These are phyloP conservation scores for Apolygus lucorum DNA, from an alignment of 1,140 invertebrate genomes.

Conservation along the genomic window DNA sequence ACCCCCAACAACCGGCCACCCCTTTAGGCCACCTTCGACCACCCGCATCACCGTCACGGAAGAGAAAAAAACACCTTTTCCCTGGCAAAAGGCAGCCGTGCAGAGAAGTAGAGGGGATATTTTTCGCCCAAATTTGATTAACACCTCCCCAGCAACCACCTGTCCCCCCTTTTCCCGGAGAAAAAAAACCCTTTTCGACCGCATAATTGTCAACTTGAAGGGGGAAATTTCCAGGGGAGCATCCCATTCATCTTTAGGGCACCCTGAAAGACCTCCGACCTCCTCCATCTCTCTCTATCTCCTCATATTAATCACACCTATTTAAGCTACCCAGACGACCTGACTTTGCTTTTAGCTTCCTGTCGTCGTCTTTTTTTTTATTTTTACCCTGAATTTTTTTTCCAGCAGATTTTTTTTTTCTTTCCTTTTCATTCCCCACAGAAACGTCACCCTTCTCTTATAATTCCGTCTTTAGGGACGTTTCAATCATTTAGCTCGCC, in stretches of 20 bases:
- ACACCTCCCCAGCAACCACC: no score
- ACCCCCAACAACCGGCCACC: no score
- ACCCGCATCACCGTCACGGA: no score
- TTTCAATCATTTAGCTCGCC: neutral
- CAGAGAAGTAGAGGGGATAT: no score
- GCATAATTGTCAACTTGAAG: neutral
- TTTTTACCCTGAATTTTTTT: neutral
- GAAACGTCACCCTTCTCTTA: neutral
- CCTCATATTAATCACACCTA: neutral
- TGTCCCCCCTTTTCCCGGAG: neutral
- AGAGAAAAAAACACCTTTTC: no score
- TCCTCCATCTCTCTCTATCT: neutral
- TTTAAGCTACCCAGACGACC: neutral
- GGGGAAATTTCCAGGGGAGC: neutral
- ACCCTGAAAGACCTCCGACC: neutral
- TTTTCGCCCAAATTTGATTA: neutral
- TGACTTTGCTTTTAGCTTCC: constrained; percentile 1
- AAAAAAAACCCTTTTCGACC: neutral
- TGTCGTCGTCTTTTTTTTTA: neutral
- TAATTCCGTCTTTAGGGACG: neutral
- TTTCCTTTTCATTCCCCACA: no score
- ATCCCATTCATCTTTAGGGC: neutral
- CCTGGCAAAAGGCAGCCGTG: no score
- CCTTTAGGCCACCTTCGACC: no score
- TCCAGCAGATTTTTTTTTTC: neutral